phyloP scores from a whole-genome alignment of 1,140 invertebrate genomes.

The Brachionus manjavacas region DNA sequence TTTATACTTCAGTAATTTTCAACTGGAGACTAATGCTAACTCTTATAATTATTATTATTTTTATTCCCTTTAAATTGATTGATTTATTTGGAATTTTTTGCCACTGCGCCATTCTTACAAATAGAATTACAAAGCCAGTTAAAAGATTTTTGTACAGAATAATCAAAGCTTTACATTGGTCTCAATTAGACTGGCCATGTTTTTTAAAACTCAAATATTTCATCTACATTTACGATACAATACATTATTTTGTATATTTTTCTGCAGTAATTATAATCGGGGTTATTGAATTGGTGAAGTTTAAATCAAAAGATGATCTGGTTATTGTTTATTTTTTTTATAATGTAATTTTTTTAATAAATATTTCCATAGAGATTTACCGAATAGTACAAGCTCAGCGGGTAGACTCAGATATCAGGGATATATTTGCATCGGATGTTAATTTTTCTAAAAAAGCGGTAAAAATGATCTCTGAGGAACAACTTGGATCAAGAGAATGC shows the following conservation, averaged over 20 bases:
- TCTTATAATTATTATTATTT: not conserved
- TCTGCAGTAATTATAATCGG: not conserved
- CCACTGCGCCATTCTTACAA: not conserved
- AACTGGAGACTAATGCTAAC: not conserved
- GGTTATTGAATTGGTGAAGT: not conserved
- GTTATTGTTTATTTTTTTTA: not conserved
- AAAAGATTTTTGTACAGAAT: not conserved
- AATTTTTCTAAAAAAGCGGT: not conserved
- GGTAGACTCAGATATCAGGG: not conserved
- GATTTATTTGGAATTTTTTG: not conserved
- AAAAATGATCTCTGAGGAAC: not conserved
- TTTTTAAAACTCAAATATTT: not conserved
- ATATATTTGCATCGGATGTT: slow-evolving; percentile 12
- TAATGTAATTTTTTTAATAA: not conserved
- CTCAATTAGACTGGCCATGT: slow-evolving; percentile 11
- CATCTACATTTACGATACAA: not conserved
- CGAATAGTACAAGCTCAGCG: not conserved
- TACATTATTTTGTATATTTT: slow-evolving; percentile 23
- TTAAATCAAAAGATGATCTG: not conserved
- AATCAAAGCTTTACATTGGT: not conserved
- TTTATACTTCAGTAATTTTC: not conserved
- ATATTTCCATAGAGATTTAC: not conserved
- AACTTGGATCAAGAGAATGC: not conserved
- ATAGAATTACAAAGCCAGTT: not conserved
- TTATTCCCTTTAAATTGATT: not conserved